phyloP scores from a whole-genome alignment of 2,888 invertebrate genomes.

The Steinernema carpocapsae region DNA sequence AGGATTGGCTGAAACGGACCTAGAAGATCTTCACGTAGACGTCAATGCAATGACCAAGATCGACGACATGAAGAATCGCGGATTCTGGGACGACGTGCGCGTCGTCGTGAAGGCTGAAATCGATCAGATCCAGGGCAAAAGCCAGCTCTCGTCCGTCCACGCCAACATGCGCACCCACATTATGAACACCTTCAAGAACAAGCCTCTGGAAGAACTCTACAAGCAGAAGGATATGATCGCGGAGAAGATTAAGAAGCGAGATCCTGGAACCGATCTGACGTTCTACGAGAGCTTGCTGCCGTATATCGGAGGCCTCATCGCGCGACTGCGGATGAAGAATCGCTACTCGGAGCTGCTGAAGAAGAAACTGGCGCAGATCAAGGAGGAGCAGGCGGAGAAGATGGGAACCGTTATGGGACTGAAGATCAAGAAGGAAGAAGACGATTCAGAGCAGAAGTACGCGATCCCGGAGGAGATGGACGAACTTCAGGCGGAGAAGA shows the following conservation, averaged over 20 bases:
- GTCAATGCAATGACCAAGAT: constrained; percentile 76
- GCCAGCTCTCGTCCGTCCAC: constrained; percentile 80
- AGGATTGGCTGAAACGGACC: constrained; percentile 82
- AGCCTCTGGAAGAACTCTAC: constrained; percentile 84
- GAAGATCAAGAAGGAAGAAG: constrained; percentile 43
- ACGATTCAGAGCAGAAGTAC: constrained; percentile 37
- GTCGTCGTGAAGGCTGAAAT: constrained; percentile 47
- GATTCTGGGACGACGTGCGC: constrained; percentile 53
- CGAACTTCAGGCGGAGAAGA: constrained; percentile 49
- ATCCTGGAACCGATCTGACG: constrained; percentile 89
- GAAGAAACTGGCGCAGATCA: constrained; percentile 85
- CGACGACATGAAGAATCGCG: constrained; percentile 41
- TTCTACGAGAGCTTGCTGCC: constrained; percentile 96
- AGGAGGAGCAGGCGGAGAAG: constrained; percentile 75
- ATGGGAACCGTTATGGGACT: constrained; percentile 26
- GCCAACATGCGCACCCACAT: constrained; percentile 89
- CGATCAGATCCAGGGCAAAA: constrained; percentile 40
- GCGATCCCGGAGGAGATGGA: constrained; percentile 40
- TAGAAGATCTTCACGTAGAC: constrained; percentile 93
- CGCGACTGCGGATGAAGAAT: constrained; percentile 83
- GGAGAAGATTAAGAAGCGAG: constrained; percentile 83
- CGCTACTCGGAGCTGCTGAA: constrained; percentile 87
- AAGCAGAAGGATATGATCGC: constrained; percentile 82
- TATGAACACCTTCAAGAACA: constrained; percentile 86
- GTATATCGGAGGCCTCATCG: constrained; percentile 78